Evolutionary conservation across 2,797 vertebrate genomes (phyloP), one percentile per base, ranked within the genome.

Genomic region (Esox masquinongy): DNA sequence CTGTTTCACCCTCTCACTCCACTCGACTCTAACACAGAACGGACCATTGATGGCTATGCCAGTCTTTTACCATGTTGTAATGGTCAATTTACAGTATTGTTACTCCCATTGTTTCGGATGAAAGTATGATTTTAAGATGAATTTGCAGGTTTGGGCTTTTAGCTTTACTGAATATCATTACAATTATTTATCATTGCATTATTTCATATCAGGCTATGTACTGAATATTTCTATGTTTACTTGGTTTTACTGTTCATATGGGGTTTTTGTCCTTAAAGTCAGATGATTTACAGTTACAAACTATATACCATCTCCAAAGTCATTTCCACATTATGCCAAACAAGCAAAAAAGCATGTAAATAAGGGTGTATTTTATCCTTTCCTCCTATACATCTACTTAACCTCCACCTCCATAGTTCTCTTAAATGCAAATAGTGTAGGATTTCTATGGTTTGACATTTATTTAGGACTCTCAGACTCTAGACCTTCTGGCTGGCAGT

Each of bases 1-100:
- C 19, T 1, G n/a, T 73, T 61, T 82, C 74, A 79, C 85, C 79
- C 81, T 74, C 84, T 91, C 89, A 91, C 88, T 90, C 89, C 87
- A 90, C 84, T 71, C 72, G 68, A 66, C 43, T 49, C 43, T 77
- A 53, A 51, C 75, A 71, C 34, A 43, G 36, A 74, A 68, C 53
- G 63, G 14, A 70, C 64, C 56, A 63, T 70, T 70, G 67, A 69
- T 53, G 12, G 5, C 49, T 56, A 56, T 24, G 15, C 67, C 53
- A 43, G 68, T 5, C 34, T 43, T 68, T 53, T 47, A 70, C 63
- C 49, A 31, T 29, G 49, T 49, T 50, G 15, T 9, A 47, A 70
- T 67, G 24, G 68, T 73, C 17, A 36, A 68, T 64, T 73, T 43
- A 73, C 70, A 73, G 36, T 73, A 29, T 39, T 26, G 63, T 66